A percentile compares a stretch with the other conserved stretches of the same genome.
phyloP scores from a whole-genome alignment of 2,797 vertebrate species.

The Sylvia borin region DNA sequence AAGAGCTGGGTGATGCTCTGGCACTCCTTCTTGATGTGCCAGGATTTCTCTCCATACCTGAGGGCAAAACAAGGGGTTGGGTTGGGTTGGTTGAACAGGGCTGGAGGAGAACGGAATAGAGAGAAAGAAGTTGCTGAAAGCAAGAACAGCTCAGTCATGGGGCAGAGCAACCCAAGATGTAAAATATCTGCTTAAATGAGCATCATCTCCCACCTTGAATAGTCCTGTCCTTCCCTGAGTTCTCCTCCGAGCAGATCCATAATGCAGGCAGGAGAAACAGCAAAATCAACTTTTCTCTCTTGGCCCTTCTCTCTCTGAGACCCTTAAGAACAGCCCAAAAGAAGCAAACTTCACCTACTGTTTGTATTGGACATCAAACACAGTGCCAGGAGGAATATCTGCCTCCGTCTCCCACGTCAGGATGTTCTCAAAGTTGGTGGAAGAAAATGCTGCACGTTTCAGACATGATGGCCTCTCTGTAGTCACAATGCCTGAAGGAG shows the following conservation, averaged over 20 bases:
- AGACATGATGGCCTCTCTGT: conserved; percentile 34
- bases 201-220: not conserved
- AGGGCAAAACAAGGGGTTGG: not conserved
- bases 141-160: not conserved
- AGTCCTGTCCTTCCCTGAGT: not conserved
- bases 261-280: not conserved
- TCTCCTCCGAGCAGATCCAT: not conserved
- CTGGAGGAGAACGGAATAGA: not conserved
- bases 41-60: conserved; percentile 75
- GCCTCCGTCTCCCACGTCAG: conserved; percentile 63
- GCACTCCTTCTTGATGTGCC: conserved; percentile 71
- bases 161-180: not conserved
- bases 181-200: not conserved
- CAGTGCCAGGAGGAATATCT: not conserved
- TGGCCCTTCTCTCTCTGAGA: not conserved
- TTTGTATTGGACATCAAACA: conserved; percentile 76
- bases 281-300: not conserved
- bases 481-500: not conserved
- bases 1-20: conserved; percentile 62
- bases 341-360: conserved; percentile 39
- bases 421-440: conserved; percentile 79
- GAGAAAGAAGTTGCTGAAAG: not conserved
- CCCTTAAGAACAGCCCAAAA: not conserved
- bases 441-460: conserved; percentile 62
- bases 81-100: not conserved